Evolutionary conservation across 2,888 invertebrate genomes (phyloP).

Genomic region (Trichopoda pennipes): DNA sequence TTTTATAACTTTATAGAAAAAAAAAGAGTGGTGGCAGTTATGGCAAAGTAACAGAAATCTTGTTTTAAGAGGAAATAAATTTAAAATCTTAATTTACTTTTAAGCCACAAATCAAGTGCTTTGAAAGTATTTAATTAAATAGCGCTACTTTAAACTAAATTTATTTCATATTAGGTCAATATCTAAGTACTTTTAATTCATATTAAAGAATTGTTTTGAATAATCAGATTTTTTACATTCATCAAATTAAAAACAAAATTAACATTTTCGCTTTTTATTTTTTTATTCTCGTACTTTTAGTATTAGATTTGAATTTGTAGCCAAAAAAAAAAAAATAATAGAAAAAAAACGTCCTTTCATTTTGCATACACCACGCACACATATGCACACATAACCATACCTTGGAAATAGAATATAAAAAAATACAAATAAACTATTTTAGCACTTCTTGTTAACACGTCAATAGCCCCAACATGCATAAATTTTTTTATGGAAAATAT

Average conservation of each 20-base stretch:
- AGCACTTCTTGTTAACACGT: conserved; percentile 59
- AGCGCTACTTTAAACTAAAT: not conserved
- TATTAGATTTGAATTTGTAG: not conserved
- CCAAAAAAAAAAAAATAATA: not conserved
- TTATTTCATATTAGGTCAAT: too few relatives aligned
- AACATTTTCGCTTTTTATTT: too few relatives aligned
- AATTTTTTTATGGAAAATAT: not conserved
- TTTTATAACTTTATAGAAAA: too few relatives aligned
- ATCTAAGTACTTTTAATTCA: not conserved
- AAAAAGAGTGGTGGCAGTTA: not conserved
- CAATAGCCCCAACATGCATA: conserved; percentile 23
- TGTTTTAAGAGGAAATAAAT: conserved; percentile 18
- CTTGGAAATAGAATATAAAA: not conserved
- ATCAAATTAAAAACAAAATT: not conserved
- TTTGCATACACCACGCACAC: conserved; percentile 15
- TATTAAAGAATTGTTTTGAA: conserved; percentile 10
- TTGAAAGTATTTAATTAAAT: not conserved
- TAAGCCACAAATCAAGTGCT: not conserved
- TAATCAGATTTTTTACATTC: not conserved
- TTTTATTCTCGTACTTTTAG: not conserved
- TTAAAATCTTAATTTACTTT: not conserved
- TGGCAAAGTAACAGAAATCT: not conserved
- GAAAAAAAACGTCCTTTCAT: conserved; percentile 59
- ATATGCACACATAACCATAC: not conserved
- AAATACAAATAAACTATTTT: conserved; percentile 37